Evolutionary conservation across 2,888 invertebrate species (phyloP), one percentile per base, ranked within the genome.

Genomic region (Pinctada fucata): DNA sequence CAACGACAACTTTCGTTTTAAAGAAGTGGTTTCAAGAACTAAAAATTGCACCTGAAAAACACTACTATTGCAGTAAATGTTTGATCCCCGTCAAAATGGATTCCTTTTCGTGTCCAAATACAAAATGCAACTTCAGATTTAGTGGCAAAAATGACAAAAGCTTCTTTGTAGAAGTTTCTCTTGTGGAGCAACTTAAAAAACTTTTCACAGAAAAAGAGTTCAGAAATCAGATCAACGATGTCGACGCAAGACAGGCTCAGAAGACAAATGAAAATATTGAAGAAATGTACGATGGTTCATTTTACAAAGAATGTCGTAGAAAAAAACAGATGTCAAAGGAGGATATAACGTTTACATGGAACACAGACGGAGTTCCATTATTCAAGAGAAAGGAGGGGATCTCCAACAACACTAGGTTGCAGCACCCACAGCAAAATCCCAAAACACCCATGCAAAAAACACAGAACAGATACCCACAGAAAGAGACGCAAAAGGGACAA

Each of bases 351-450:
- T 67, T 77, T 65, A 72, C 77, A 10, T 72, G 77, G 77, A 77
- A 77, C 63, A 77, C 77, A 45, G 77, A 77, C 70, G 77, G 77
- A 2, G 70, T 77, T 13, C 77, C 77, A 31, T 48, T 77, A 31
- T 77, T 71, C 66, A 77, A 77, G 48, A 77, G 77, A n/a, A n/a
- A n/a, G n/a, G n/a, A n/a, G n/a, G n/a, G n/a, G n/a, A n/a, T n/a
- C n/a, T n/a, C n/a, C n/a, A n/a, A n/a, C n/a, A n/a, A n/a, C n/a
- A n/a, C n/a, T n/a, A n/a, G n/a, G n/a, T n/a, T n/a, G n/a, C n/a
- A n/a, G n/a, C n/a, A n/a, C n/a, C n/a, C n/a, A n/a, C n/a, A n/a
- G n/a, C n/a, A n/a, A n/a, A n/a, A n/a, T n/a, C n/a, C n/a, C n/a
- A n/a, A n/a, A n/a, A n/a, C n/a, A n/a, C n/a, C n/a, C n/a, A n/a